Base-by-base conservation (phyloP, 2,113 vertebrate species). In the Nansenia antarctica region DNA sequence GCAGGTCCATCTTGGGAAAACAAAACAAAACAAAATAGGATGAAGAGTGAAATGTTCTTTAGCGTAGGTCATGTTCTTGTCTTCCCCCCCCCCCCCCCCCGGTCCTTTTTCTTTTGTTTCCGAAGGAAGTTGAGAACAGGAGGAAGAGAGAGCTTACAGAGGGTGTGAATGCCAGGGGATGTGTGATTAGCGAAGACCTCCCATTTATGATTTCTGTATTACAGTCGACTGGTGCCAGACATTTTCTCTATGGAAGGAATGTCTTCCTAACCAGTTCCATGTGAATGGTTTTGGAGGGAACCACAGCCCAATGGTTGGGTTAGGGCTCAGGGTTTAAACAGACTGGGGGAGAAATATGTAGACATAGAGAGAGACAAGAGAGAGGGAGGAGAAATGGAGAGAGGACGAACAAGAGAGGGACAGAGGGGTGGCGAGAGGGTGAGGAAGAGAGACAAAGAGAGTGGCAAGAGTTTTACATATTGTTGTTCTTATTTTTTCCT, bases 201-300 rank as follows among this genome's bases (percentile, higher is more conserved):
- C 78, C 84, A 68, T 92, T 92, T 92, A 89, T 88, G 88, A 91
- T 90, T 92, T 90, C 81, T 89, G 85, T 86, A 90, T 90, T 89
- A 81, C 86, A 90, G 85, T 79, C 79, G 60, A 77, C 83, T 52
- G 81, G 81, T 90, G 89, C 88, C 89, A 92, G 86, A 91, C 88
- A 90, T 90, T 91, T 90, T 87, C 86, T 92, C 77, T 79, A 85
- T 90, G 90, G 91, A 93, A 93, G 87, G 91, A 92, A 93, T 93
- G 89, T 89, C 86, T 82, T 88, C 71, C 82, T 92, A 92, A 92
- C 88, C 88, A 91, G 87, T 87, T 93, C 90, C 91, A 92, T 92
- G 91, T 92, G 92, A 93, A 92, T 85, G 86, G 86, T 90, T 90
- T 90, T 76, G 85, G 82, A 88, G 81, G 76, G 76, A 88, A 91